Evolutionary conservation across 2,113 vertebrate species (phyloP).

Genomic region (Python bivittatus): DNA sequence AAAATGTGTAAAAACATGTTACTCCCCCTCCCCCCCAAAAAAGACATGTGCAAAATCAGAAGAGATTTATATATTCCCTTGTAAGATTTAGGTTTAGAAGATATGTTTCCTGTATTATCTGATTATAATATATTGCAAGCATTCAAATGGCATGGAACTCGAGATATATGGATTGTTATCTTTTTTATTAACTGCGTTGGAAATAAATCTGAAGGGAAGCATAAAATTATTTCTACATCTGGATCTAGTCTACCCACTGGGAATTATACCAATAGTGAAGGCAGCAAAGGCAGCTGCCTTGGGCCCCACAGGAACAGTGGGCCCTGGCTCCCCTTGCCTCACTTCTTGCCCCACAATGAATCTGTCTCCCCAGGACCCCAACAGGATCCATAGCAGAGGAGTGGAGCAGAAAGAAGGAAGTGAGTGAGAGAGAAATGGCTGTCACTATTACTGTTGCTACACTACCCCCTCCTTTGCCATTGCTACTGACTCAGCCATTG

Average conservation of each 20-base stretch:
- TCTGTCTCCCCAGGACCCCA: not conserved
- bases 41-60: conserved; percentile 16
- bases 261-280: not conserved
- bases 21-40: conserved; percentile 26
- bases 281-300: not conserved
- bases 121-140: not conserved
- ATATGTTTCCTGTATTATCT: not conserved
- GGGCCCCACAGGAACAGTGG: not conserved
- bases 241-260: not conserved
- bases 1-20: conserved; percentile 51
- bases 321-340: not conserved
- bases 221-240: not conserved
- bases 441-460: too few species aligned
- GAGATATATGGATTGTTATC: not conserved
- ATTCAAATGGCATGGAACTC: not conserved
- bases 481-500: not conserved
- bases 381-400: not conserved
- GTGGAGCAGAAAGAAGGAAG: too few species aligned
- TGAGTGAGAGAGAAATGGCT: too few species aligned
- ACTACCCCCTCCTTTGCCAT: not conserved
- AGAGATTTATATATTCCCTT: conserved; percentile 20
- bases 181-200: not conserved
- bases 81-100: not conserved
- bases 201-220: not conserved
- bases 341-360: not conserved